Evolutionary conservation across 2,797 vertebrate genomes (phyloP), one percentile per base, ranked within the genome.

Genomic region (Meda fulgida): DNA sequence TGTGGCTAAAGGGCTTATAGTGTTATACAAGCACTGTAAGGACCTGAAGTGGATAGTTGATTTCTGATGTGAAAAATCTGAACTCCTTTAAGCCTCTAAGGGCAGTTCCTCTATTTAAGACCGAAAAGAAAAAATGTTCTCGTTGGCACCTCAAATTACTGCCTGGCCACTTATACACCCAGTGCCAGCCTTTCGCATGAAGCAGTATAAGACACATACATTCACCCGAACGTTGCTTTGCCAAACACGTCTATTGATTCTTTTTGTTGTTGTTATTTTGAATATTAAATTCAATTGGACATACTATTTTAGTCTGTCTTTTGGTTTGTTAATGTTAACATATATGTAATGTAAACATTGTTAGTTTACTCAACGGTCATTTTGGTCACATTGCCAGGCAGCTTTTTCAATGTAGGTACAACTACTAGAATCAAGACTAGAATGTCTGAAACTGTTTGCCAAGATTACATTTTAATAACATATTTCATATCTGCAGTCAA

Each of bases 211-310:
- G 48, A 66, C 60, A 31, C 63, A 63, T 10, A 65, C 58, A 88
- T 19, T 60, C 26, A 51, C 46, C 9, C 46, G 0, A 65, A 69
- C 51, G 36, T 43, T 63, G 71, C 43, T 19, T 72, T 63, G 16
- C 79, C 77, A 53, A 84, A 80, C 76, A 75, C 60, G 81, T 86
- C 65, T 87, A 89, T 91, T 83, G 86, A 89, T 89, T 85, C 7
- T 87, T 85, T 84, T 88, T n/a, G 81, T 88, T 79, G 48, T 88
- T 55, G 79, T 89, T 79, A 43, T 19, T 85, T 86, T 91, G 80
- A 87, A 84, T 87, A 90, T 87, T 88, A 88, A 82, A 88, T 89
- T 48, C 79, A 80, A 43, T 7, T 43, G 34, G 18, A 23, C 51
- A 21, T 72, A 31, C 23, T 60, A 60, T 60, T 81, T 72, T 4